phyloP scores from a whole-genome alignment of 2,113 vertebrate genomes.

The Forbesichthys agassizii region DNA sequence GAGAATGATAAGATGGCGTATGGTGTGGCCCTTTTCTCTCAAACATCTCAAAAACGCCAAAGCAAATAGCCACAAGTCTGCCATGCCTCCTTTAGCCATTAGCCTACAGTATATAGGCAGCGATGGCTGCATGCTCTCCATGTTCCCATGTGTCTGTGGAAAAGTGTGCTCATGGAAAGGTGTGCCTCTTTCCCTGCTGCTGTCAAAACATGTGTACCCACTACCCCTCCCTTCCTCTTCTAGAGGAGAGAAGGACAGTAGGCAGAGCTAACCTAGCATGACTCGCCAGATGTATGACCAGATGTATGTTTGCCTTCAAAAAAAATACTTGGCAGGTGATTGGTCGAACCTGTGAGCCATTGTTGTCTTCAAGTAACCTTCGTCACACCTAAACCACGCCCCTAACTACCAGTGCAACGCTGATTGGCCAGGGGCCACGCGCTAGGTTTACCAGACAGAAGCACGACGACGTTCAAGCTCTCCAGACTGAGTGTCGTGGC shows the following conservation, averaged over 20 bases:
- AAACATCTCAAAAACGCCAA: conserved; percentile 23
- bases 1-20: conserved; percentile 14
- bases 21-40: conserved; percentile 13
- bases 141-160: conserved; percentile 29
- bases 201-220: conserved; percentile 41
- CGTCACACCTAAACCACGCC: too few relatives aligned
- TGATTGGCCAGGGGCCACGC: too few relatives aligned
- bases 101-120: conserved; percentile 16
- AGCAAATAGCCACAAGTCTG: conserved; percentile 15
- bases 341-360: too few relatives aligned
- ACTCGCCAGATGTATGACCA: too few relatives aligned
- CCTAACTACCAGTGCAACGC: too few relatives aligned
- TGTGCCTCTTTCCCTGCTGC: conserved; percentile 52
- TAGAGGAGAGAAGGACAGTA: conserved; percentile 41
- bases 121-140: background rate
- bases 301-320: too few relatives aligned
- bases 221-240: conserved; percentile 57
- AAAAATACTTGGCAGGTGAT: too few relatives aligned
- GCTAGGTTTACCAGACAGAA: too few relatives aligned
- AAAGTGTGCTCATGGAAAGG: conserved; percentile 47
- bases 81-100: background rate
- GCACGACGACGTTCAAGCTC: too few relatives aligned
- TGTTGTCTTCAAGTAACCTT: too few relatives aligned
- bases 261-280: conserved; percentile 14
- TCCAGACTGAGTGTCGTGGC: too few relatives aligned